Conservation (phyloP, 2,888 invertebrate species). For the Brenthis daphne region DNA sequence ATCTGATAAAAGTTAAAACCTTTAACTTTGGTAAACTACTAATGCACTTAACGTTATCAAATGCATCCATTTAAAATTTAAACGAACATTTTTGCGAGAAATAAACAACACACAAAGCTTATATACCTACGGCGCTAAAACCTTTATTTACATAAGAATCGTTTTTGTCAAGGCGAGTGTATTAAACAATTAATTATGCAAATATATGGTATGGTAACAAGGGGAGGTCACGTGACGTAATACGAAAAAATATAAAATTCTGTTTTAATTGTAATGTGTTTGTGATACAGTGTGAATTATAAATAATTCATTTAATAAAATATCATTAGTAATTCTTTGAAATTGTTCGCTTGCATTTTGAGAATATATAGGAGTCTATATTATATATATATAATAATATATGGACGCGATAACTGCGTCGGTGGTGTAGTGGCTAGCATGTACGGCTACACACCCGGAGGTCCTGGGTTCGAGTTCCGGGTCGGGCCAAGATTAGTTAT, state of each 20-base stretch:
- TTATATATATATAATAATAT: too few relatives aligned
- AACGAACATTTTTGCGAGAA: constrained; percentile 24
- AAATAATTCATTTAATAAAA: too few relatives aligned
- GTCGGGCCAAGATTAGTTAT: too few relatives aligned
- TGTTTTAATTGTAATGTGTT: constrained; percentile 10
- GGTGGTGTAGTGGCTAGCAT: too few relatives aligned
- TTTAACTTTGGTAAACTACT: neutral
- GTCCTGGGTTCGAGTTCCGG: too few relatives aligned
- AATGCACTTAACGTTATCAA: constrained; percentile 30
- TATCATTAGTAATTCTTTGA: too few relatives aligned
- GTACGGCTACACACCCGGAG: too few relatives aligned
- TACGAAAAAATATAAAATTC: constrained; percentile 12
- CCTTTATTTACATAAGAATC: constrained; percentile 48
- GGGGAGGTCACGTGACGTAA: constrained; percentile 18
- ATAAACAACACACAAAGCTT: constrained; percentile 28
- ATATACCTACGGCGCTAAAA: constrained; percentile 30
- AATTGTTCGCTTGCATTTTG: too few relatives aligned
- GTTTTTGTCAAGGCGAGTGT: constrained; percentile 50
- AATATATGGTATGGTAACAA: constrained; percentile 47
- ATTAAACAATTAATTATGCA: constrained; percentile 69
- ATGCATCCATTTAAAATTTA: constrained; percentile 32
- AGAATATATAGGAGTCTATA: too few relatives aligned
- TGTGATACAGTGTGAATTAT: neutral
- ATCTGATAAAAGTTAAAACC: constrained; percentile 7
- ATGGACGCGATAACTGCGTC: too few relatives aligned